Base-by-base conservation (phyloP, 2,113 vertebrate species). In the Hippocampus zosterae region DNA sequence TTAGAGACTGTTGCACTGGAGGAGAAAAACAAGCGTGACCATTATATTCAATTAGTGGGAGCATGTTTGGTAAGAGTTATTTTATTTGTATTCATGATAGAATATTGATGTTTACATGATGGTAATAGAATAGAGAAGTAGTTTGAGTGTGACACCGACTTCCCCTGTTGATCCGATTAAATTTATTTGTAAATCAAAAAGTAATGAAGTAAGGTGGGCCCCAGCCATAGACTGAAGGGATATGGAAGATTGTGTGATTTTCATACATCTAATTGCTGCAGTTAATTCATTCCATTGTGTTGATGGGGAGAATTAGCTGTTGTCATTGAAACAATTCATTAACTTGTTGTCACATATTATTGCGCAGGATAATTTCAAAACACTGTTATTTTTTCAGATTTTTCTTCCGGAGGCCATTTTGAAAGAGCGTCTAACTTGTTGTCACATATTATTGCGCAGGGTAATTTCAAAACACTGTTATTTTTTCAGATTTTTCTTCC, bases 11-110 rank as follows among this genome's bases (percentile, higher is more conserved):
- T 93, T 79, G 94, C 94, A 76, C 92, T 97, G 91, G 97, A 99
- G 93, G 97, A 99, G 90, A 99, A 99, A 91, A 93, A 88, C 87
- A 98, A 96, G 83, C 94, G 97, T 82, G 97, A 99, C 86, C 91
- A 95, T 89, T 99, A 98, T 89, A 98, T 95, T 63, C 95, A 97
- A 41, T 82, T 99, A 88, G 97, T 98, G 59, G 93, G 95, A 89
- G 93, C 96, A 1, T 99, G 96, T 93, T 93, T 98, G 95, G 97
- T 98, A 92, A 95, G 95, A 91, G 25, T 40, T 1, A 42, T 44
- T 62, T 41, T 4, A 27, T 65, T 46, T 65, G 1, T 64, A 42
- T 9, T 15, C 11, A n/a, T 46, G 42, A 46, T n/a, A 65, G 12
- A 44, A 65, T 13, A 42, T 25, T 25, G 2, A 11, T 41, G 11